Conservation (phyloP, 2,113 vertebrate species). For the Platycercus adscitus region DNA sequence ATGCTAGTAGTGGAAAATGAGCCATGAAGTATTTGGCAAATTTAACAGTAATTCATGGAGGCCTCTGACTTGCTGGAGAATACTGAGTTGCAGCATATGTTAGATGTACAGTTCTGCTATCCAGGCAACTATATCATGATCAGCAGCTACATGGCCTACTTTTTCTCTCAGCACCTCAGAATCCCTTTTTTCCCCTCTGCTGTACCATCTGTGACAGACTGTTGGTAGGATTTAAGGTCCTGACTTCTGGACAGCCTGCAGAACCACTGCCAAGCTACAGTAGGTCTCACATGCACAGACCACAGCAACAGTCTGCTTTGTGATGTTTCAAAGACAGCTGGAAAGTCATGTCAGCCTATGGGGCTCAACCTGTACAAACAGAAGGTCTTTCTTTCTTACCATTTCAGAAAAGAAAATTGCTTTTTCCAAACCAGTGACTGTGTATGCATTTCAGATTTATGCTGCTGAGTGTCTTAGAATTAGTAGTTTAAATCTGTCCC, state of each 20-base stretch:
- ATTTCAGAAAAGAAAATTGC: background rate
- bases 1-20: background rate
- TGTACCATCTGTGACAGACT: slow-evolving; percentile 46
- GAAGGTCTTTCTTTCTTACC: background rate
- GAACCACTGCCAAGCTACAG: background rate
- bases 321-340: background rate
- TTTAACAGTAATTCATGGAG: background rate
- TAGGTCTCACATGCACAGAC: background rate
- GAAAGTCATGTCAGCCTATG: background rate
- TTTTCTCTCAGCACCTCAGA: slow-evolving; percentile 11
- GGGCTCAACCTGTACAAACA: background rate
- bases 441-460: background rate
- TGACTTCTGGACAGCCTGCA: slow-evolving; percentile 2
- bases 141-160: slow-evolving; percentile 34
- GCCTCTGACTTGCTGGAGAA: background rate
- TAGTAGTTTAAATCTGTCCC: background rate
- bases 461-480: background rate
- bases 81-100: slow-evolving; percentile 5
- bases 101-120: background rate
- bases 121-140: background rate
- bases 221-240: slow-evolving; percentile 27
- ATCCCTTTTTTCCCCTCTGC: slow-evolving; percentile 26
- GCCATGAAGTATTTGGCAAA: background rate
- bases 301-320: background rate
- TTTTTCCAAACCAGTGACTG: background rate